These are phyloP conservation scores for Fulica atra DNA, from an alignment of 2,113 vertebrate genomes.

Conservation along the genomic window DNA sequence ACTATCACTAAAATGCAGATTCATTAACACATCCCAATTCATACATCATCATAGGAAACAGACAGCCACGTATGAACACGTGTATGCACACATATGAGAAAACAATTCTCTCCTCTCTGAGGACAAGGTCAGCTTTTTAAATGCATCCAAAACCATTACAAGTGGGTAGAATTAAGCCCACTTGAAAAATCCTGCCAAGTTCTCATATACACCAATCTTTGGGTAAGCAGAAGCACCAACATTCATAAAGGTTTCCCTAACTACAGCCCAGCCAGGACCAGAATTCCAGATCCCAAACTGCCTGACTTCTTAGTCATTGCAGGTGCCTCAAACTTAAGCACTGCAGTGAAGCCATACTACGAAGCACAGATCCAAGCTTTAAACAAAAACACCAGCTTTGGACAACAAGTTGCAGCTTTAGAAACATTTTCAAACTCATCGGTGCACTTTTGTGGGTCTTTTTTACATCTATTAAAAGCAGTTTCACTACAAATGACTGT, in stretches of 20 bases:
- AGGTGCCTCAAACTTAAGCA: background rate
- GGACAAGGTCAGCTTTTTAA: background rate
- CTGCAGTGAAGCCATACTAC: background rate
- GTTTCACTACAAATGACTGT: background rate
- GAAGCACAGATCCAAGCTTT: background rate
- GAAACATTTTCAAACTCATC: background rate
- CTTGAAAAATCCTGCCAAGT: background rate
- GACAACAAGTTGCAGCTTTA: background rate
- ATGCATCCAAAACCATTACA: background rate
- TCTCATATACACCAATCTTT: background rate
- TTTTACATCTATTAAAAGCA: background rate
- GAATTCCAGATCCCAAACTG: background rate
- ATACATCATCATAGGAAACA: background rate
- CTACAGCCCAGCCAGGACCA: background rate
- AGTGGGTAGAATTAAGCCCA: background rate
- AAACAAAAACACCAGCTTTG: background rate
- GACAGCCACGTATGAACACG: accelerated
- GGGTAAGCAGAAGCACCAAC: background rate
- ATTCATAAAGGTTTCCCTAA: background rate
- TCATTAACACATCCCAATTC: background rate
- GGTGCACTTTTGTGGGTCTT: background rate
- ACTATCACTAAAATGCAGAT: background rate
- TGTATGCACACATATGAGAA: background rate
- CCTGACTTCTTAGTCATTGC: background rate
- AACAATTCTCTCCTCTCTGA: background rate